These are phyloP conservation scores for Seriola dumerili DNA, from an alignment of 2,113 vertebrate species.

Conservation along the genomic window DNA sequence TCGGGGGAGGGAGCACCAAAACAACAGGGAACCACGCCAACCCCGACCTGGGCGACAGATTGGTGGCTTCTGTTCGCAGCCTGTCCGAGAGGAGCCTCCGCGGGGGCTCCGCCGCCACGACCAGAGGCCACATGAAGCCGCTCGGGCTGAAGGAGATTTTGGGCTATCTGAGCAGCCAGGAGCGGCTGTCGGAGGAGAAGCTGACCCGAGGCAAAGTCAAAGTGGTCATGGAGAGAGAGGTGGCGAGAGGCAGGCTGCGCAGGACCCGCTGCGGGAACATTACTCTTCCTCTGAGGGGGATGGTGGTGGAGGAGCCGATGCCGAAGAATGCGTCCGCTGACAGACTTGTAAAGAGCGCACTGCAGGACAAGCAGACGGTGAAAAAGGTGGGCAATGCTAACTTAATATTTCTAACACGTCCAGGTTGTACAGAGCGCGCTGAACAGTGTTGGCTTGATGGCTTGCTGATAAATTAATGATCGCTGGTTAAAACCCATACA, in stretches of 20 bases:
- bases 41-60: constrained; percentile 77
- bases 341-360: constrained; percentile 71
- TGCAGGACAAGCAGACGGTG: constrained; percentile 73
- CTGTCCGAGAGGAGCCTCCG: constrained; percentile 74
- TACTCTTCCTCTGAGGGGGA: constrained; percentile 82
- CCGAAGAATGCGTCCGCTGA: constrained; percentile 57
- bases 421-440: constrained; percentile 16
- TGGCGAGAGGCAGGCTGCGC: constrained; percentile 84
- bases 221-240: constrained; percentile 87
- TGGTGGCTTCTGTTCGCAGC: constrained; percentile 82
- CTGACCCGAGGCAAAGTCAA: constrained; percentile 88
- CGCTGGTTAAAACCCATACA: constrained; percentile 11
- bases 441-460: constrained; percentile 2
- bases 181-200: constrained; percentile 79
- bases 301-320: constrained; percentile 61
- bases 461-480: constrained; percentile 58
- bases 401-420: constrained; percentile 80
- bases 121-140: constrained; percentile 77
- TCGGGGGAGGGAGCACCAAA: constrained; percentile 55
- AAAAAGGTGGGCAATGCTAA: constrained; percentile 74
- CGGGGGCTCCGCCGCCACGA: constrained; percentile 49
- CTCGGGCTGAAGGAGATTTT: constrained; percentile 81
- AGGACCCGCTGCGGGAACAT: constrained; percentile 88
- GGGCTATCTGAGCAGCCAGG: constrained; percentile 80
- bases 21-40: constrained; percentile 50